Evolutionary conservation across 2,888 invertebrate genomes (phyloP), one percentile per base, ranked within the genome.

Genomic region (Andricus quercusramuli): DNA sequence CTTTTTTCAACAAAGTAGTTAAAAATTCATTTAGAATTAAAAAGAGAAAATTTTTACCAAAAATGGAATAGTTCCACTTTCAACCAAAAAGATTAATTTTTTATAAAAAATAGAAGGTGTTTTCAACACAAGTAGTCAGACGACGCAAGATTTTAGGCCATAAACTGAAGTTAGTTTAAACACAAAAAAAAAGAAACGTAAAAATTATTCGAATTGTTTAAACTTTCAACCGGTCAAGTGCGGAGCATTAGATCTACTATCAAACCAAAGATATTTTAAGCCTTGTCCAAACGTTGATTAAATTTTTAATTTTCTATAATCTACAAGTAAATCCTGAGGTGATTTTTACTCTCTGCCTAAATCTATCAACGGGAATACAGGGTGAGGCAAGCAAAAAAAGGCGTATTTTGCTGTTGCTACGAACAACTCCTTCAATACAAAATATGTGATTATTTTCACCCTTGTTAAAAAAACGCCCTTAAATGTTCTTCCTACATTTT

Each of bases 331-430:
- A 74, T 74, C 56, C 74, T 74, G 32, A 74, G 37, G 51, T 32
- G 56, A 29, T 56, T 74, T 74, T 74, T 74, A 74, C 74, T 56
- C 74, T 74, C 74, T 74, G 56, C 37, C 29, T 70, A 70, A 70
- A 56, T 56, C 56, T 74, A 51, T 74, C 56, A 37, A 56, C 56
- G 56, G 56, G 29, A n/a, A 56, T 74, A 74, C 74, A 74, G 74
- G 74, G 56, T 74, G 74, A 74, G 32, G 74, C 74, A 74, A 74
- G 74, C 56, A 74, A 74, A 74, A 74, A 74, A 20, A 37, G 74
- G 56, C 74, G 32, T 56, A 51, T 74, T 74, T 74, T 74, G 56
- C 74, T 74, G 56, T 74, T 74, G 32, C 74, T 56, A 56, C 29
- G 13, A 56, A 74, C n/a, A 51, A 51, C 17, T 29, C 25, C 70